Conservation (phyloP, 2,888 invertebrate species). For the Buathra laborator region DNA sequence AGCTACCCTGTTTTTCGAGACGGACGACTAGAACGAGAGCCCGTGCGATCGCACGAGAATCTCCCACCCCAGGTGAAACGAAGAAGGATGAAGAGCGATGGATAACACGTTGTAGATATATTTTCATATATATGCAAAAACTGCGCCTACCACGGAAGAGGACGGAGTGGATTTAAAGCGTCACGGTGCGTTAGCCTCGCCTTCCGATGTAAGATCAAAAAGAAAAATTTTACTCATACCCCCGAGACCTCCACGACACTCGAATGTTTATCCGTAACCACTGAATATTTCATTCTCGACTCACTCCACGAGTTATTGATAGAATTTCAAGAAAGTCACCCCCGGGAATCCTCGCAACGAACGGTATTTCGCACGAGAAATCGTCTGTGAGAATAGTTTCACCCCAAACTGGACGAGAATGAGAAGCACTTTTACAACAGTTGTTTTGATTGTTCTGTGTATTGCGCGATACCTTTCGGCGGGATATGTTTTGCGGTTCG, state of each 20-base stretch:
- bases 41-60: conserved; percentile 6
- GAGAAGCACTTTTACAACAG: conserved; percentile 11
- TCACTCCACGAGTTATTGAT: conserved; percentile 43
- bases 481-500: background rate
- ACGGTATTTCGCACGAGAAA: background rate
- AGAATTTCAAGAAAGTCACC: conserved; percentile 5
- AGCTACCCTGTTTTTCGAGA: conserved; percentile 25
- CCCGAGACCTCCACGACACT: background rate
- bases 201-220: conserved; percentile 14
- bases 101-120: conserved; percentile 6
- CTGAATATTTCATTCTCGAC: conserved; percentile 51
- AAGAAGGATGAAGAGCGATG: conserved; percentile 34
- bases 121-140: conserved; percentile 9
- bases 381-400: conserved; percentile 33
- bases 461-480: background rate
- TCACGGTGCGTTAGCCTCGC: conserved; percentile 60
- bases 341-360: background rate
- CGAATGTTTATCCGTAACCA: background rate
- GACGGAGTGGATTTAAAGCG: conserved; percentile 63
- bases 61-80: background rate
- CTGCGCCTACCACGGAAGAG: background rate
- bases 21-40: background rate
- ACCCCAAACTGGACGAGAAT: conserved; percentile 1
- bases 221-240: conserved; percentile 1
- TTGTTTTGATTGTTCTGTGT: conserved; percentile 5